A percentile compares a stretch with the other conserved stretches of the same genome.
Conservation (phyloP, 2,113 vertebrate genomes). For the Psilopsiagon aymara region DNA sequence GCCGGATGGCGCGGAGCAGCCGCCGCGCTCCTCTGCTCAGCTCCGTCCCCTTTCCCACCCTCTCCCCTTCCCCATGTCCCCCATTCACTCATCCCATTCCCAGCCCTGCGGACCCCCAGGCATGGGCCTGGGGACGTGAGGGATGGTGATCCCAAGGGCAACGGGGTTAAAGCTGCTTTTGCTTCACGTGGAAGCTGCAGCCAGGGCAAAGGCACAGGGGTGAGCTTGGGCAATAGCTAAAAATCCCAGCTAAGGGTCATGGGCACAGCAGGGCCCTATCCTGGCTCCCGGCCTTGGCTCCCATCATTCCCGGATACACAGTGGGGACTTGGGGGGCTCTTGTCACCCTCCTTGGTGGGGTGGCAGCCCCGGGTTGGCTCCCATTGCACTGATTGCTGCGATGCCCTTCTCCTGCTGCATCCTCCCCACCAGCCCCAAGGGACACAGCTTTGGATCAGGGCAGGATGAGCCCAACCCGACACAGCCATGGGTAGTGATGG, state of each 20-base stretch:
- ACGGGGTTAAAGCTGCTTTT: not conserved
- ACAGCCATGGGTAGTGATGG: not conserved
- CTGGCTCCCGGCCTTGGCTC: not conserved
- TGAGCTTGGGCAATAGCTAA: not conserved
- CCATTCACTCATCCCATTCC: rapidly evolving
- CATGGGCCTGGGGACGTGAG: rapidly evolving
- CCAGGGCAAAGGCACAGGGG: not conserved
- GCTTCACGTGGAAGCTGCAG: rapidly evolving
- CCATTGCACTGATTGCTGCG: not conserved
- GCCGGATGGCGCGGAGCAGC: rapidly evolving
- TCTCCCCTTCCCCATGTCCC: not conserved
- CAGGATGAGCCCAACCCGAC: not conserved
- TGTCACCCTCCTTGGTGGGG: no score
- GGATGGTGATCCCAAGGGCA: not conserved
- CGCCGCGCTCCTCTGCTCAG: not conserved
- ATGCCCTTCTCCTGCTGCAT: not conserved
- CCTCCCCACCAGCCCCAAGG: not conserved
- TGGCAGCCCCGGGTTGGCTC: not conserved
- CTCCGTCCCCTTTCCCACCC: not conserved
- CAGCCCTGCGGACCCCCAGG: not conserved
- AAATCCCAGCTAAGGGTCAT: conserved; percentile 26
- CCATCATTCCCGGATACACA: not conserved
- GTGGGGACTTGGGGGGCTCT: not conserved
- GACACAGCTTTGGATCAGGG: not conserved
- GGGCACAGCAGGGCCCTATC: not conserved